These are phyloP conservation scores for Caenorhabditis wallacei DNA, from an alignment of 2,888 invertebrate species.

Conservation along the genomic window DNA sequence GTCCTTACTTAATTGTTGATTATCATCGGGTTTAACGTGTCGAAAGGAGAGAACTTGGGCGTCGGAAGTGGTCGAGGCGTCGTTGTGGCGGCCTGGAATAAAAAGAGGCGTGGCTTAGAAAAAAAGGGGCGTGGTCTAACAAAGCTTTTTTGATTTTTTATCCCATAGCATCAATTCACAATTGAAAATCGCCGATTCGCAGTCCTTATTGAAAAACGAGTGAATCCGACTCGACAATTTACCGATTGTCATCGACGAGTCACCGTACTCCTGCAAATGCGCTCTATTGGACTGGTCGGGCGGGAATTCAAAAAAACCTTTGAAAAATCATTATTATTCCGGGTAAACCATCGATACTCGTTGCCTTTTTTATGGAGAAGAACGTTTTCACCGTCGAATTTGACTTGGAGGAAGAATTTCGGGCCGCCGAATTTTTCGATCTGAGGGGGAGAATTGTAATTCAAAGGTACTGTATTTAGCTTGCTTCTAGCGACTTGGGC, in stretches of 20 bases:
- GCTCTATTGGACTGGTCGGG: too few species aligned
- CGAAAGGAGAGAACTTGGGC: slow-evolving; percentile 55
- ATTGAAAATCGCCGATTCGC: slow-evolving; percentile 76
- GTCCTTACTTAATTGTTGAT: slow-evolving; percentile 64
- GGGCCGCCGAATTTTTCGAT: slow-evolving; percentile 61
- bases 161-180: slow-evolving; percentile 79
- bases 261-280: slow-evolving; percentile 71
- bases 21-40: slow-evolving; percentile 65
- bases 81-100: slow-evolving; percentile 63
- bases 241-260: slow-evolving; percentile 46
- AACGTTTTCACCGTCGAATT: slow-evolving; percentile 82
- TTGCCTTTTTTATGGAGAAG: slow-evolving; percentile 75
- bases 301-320: slow-evolving; percentile 3
- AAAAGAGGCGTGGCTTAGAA: neutral
- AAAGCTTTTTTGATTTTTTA: slow-evolving; percentile 67
- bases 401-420: slow-evolving; percentile 78
- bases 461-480: too few species aligned
- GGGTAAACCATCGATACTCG: slow-evolving; percentile 77
- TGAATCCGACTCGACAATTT: slow-evolving; percentile 76
- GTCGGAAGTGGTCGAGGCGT: slow-evolving; percentile 58
- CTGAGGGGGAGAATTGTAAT: slow-evolving; percentile 7
- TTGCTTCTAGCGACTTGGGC: too few species aligned
- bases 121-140: slow-evolving; percentile 36
- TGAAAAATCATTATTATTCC: slow-evolving; percentile 75
- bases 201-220: slow-evolving; percentile 70